Percentiles rank a stretch among this genome's conserved stretches.
Evolutionary conservation across 2,797 vertebrate species (phyloP).

Genomic region (Peromyscus eremicus): DNA sequence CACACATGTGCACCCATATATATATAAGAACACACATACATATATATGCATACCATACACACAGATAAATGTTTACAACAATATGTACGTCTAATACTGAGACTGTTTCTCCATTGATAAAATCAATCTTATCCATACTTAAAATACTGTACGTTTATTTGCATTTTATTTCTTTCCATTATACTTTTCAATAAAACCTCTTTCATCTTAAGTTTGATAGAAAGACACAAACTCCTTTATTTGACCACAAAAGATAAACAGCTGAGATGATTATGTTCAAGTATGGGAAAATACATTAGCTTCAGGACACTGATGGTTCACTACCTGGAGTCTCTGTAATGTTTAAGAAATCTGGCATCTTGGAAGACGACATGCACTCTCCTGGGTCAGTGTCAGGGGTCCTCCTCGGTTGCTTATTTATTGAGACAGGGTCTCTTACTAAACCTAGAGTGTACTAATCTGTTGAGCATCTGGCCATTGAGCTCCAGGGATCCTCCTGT

Average conservation of each 20-base stretch:
- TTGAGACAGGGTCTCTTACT: not conserved
- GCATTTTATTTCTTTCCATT: slow-evolving; percentile 39
- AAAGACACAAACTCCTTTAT: slow-evolving; percentile 16
- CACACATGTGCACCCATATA: not conserved
- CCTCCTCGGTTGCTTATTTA: not conserved
- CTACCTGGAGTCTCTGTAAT: not conserved
- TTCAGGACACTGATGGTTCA: not conserved
- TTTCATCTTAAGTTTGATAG: slow-evolving; percentile 23
- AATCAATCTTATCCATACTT: not conserved
- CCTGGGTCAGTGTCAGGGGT: not conserved
- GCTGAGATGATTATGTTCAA: not conserved
- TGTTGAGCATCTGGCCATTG: not conserved
- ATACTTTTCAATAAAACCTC: slow-evolving; percentile 2
- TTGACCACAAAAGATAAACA: not conserved
- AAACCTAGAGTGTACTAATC: not conserved
- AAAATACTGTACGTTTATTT: slow-evolving; percentile 38
- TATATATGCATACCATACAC: not conserved
- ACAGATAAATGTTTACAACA: not conserved
- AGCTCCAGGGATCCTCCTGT: not conserved
- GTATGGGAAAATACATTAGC: not conserved
- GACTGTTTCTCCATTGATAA: not conserved
- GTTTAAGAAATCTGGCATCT: not conserved
- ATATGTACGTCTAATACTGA: not conserved
- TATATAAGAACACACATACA: not conserved
- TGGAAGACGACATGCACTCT: not conserved